Base-by-base conservation (phyloP, 1,140 invertebrate species). In the Harlomillsia oculata region DNA sequence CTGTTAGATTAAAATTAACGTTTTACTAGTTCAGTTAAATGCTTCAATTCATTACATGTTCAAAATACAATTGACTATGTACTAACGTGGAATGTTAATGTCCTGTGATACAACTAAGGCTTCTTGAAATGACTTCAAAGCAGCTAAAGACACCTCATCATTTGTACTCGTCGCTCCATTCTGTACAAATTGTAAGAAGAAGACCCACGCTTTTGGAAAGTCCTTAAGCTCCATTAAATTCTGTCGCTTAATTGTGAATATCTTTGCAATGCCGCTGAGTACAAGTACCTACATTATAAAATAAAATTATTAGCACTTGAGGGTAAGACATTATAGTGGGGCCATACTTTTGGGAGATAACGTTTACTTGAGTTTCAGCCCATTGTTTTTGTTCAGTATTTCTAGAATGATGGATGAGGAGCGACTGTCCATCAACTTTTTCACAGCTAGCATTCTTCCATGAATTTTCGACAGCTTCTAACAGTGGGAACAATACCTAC, bases 311-410 rank as follows among this genome's bases (percentile, higher is more conserved):
- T 54, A 41, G 0, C 48, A 25, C n/a, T 21, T 23, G 26, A 21
- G 49, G 2, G 13, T 16, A 40, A 45, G 14, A 21, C 16, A 45
- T 28, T 45, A n/a, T 20, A 16, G 5, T 36, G 1, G 20, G 28
- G 13, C 25, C n/a, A 53, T 44, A 50, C 45, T 34, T 36, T 5
- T 50, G 25, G n/a, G 14, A 26, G 20, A 9, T 41, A n/a, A 20
- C 25, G 18, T 48, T 54, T 69, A 85, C 88, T 75, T 93, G 88
- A 5, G 96, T 99, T 74, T 99, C 96, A 6, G 94, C 92, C 96
- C 96, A 99, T 70, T 99, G 96, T 68, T 99, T 99, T 69, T 97
- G 91, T 16, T 94, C 93, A 0, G 96, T 99, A 72, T 99, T 97
- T 62, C 96, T 78, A 0, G 93, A 95, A 72, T 99, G 96, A 74